Evolutionary conservation across 2,888 invertebrate genomes (phyloP).

Genomic region (Atethmia centrago): DNA sequence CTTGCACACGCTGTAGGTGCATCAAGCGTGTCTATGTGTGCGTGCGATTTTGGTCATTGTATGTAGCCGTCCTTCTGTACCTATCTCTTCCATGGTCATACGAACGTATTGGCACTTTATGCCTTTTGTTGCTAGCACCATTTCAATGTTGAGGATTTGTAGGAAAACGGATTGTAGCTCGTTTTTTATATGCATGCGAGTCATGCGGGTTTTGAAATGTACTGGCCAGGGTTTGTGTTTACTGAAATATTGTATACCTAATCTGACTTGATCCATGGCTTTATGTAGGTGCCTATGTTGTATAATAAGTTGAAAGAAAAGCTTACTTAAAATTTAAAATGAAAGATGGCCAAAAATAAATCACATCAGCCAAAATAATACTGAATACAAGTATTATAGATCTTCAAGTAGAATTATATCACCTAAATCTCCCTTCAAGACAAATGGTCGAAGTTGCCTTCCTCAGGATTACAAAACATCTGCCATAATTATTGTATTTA

Average conservation of each 20-base stretch:
- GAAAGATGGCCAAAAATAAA: no score
- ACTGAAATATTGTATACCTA: not conserved
- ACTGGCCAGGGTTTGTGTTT: conserved; percentile 26
- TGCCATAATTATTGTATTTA: not conserved
- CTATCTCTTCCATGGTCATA: not conserved
- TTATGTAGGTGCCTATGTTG: not conserved
- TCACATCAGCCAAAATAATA: no score
- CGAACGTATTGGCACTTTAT: conserved; percentile 40
- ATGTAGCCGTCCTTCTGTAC: not conserved
- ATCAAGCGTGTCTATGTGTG: not conserved
- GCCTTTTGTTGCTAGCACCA: conserved; percentile 36
- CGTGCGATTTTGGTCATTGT: not conserved
- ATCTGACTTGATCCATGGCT: not conserved
- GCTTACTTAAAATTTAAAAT: not conserved
- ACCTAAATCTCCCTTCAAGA: not conserved
- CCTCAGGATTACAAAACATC: not conserved
- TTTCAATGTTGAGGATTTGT: conserved; percentile 40
- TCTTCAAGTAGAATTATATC: not conserved
- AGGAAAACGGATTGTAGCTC: conserved; percentile 9
- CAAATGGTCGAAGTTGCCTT: not conserved
- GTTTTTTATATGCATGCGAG: conserved; percentile 29
- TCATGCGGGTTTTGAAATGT: not conserved
- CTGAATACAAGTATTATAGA: no score
- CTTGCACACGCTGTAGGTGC: not conserved
- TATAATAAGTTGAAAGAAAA: not conserved